Evolutionary conservation across 2,113 vertebrate genomes (phyloP), one percentile per base, ranked within the genome.

Genomic region (Hyaena hyaena): DNA sequence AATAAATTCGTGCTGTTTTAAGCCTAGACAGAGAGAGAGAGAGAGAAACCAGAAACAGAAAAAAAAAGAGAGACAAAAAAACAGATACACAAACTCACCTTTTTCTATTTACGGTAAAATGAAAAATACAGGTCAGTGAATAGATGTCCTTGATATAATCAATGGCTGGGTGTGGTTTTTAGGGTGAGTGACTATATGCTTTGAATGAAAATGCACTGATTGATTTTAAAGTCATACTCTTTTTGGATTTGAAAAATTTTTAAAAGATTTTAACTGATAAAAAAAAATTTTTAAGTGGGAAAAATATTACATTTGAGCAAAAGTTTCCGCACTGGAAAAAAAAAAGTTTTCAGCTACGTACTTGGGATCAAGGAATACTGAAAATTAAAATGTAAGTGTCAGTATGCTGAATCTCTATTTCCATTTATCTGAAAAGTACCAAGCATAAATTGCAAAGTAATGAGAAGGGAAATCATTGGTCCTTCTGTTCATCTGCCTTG

Each of bases 301-400:
- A 95, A 81, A 63, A 61, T 76, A 65, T 82, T 50, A 63, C 33
- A 86, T 76, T 66, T 95, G 50, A 88, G 15, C 7, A 68, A 85
- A 69, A 7, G 2, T 0, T 65, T 81, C 39, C 3, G 10, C 39
- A 17, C 21, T 65, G 33, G 12, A 50, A 77, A 83, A 73, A 50
- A 66, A 58, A 45, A 76, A 87, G 97, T 98, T 98, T 77, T 71
- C 55, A 68, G 53, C 11, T 66, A 66, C 31, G 86, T 48, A 90
- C 12, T 85, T 90, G 8, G 33, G 17, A 66, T 63, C 58, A 92
- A 89, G 15, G 23, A 88, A 66, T 6, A 28, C 28, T 85, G 50
- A 83, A 92, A 95, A 87, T 19, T 33, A 43, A 89, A 66, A 58
- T 53, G 53, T 66, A 53, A 90, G 11, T 31, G 43, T 95, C 50